Base-by-base conservation (phyloP, 2,888 invertebrate species). In the Charanyca ferruginea region DNA sequence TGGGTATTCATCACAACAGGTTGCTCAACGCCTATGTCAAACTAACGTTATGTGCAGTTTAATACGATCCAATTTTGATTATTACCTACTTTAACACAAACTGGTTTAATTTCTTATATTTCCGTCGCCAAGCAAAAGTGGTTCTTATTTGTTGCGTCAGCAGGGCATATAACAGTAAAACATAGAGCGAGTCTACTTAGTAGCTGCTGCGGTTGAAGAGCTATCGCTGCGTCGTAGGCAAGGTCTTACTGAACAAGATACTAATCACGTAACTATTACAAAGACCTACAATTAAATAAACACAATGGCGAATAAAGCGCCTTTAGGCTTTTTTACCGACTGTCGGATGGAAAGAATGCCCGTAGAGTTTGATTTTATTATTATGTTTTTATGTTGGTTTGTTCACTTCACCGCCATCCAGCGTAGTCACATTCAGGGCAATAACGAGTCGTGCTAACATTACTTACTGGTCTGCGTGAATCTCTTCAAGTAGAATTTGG, bases 141-240 rank as follows among this genome's bases (percentile, higher is more conserved):
- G 38, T 49, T 63, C 22, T 57, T 57, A 51, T 62, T 72, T 32
- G 0, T 48, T 62, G 32, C 35, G 47, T 35, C 48, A 60, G 42
- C 64, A 48, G 41, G 52, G 51, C 44, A 53, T 58, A 32, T 58
- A 32, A 42, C 52, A 28, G 41, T 32, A 11, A 70, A 44, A 25
- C 18, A 54, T 13, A 20, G 32, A 23, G 0, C 13, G 28, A 48
- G 60, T 55, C 20, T 42, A 23, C 45, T 18, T 16, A 35, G 23
- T 61, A 53, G 42, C 69, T 32, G 13, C 44, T 52, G 67, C 64
- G 76, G 87, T 87, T 66, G 87, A 85, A 87, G 88, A 88, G 89
- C 87, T 81, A 78, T 69, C 86, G 87, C 83, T 70, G 70, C 82
- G 82, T 44, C 41, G 45, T 32, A 54, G 6, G 23, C 22, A 32